Evolutionary conservation across 2,113 vertebrate genomes (phyloP).

Genomic region (Dryoscopus gambensis): DNA sequence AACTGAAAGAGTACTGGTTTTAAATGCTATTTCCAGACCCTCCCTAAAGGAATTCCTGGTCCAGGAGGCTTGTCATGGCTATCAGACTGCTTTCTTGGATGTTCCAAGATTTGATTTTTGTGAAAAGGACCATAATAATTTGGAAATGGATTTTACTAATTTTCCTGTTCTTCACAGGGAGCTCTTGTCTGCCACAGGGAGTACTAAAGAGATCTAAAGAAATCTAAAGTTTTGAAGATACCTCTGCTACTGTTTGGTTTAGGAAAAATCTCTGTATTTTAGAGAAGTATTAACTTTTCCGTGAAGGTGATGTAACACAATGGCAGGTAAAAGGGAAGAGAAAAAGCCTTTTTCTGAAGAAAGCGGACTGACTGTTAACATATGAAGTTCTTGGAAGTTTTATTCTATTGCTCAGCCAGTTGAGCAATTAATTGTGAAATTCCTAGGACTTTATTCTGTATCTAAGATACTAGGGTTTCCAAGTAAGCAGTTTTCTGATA

Average conservation of each 20-base stretch:
- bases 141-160: not conserved
- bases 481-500: not conserved
- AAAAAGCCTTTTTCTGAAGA: not conserved
- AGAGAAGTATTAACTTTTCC: not conserved
- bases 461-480: not conserved
- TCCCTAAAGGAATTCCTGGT: not conserved
- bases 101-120: not conserved
- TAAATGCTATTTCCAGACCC: not conserved
- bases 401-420: not conserved
- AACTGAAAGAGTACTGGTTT: not conserved
- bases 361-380: not conserved
- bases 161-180: not conserved
- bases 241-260: not conserved
- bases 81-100: not conserved
- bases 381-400: not conserved
- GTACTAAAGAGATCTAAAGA: not conserved
- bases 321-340: not conserved
- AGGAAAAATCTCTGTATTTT: not conserved
- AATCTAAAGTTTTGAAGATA: not conserved
- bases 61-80: not conserved
- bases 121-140: not conserved
- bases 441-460: not conserved
- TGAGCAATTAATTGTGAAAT: not conserved
- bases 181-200: not conserved
- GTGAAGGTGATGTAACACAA: not conserved